Conservation (phyloP, 2,797 vertebrate genomes). For the Martes flavigula region DNA sequence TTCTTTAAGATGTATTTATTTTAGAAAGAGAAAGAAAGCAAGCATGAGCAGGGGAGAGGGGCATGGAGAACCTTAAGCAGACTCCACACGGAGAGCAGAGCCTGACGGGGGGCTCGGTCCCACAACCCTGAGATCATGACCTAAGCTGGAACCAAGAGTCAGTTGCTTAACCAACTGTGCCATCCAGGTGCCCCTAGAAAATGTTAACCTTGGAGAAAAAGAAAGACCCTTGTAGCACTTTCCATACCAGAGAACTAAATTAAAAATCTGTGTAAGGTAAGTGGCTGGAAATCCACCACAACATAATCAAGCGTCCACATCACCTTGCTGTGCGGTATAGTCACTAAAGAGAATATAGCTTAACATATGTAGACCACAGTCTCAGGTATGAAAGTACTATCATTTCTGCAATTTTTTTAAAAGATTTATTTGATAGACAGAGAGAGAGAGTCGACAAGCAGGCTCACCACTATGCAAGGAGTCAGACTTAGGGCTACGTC, state of each 20-base stretch:
- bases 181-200: neutral
- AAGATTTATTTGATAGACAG: neutral
- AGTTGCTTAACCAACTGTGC: neutral
- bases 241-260: neutral
- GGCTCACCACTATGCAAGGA: neutral
- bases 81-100: neutral
- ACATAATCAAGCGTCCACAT: neutral
- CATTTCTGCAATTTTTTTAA: neutral
- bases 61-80: neutral
- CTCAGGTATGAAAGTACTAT: neutral
- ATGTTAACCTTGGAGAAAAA: neutral
- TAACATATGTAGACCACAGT: neutral
- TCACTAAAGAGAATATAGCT: neutral
- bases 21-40: neutral
- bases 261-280: neutral
- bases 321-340: neutral
- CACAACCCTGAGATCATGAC: neutral
- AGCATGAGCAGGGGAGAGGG: accelerated
- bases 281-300: neutral
- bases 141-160: neutral
- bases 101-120: neutral
- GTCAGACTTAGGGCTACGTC: neutral
- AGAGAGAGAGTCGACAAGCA: neutral
- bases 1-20: neutral
- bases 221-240: neutral